Percentiles rank a stretch among this genome's conserved stretches.
Evolutionary conservation across 2,113 vertebrate species (phyloP).

Genomic region (Octodon degus): DNA sequence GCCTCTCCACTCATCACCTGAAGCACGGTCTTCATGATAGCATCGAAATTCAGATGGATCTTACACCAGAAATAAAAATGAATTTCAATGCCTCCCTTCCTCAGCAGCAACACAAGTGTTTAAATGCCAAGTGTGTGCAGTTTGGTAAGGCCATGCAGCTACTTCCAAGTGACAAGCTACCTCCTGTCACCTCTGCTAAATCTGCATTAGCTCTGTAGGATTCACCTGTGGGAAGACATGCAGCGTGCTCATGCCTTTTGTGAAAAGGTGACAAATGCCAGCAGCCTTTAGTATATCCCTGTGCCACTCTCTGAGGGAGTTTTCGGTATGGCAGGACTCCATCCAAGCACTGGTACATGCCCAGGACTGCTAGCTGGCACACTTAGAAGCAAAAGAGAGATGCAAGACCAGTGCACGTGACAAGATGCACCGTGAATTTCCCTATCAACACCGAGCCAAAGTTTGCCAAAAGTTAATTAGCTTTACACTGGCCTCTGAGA

Average conservation of each 20-base stretch:
- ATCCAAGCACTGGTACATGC: rapidly evolving
- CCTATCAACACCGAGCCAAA: neutral
- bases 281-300: neutral
- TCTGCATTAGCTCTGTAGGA: neutral
- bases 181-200: neutral
- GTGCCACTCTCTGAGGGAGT: neutral
- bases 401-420: neutral
- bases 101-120: neutral
- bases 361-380: neutral
- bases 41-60: slow-evolving; percentile 61
- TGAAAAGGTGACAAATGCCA: neutral
- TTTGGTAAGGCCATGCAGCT: rapidly evolving
- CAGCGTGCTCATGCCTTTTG: neutral
- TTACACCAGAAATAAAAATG: slow-evolving; percentile 56
- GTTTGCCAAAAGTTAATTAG: neutral
- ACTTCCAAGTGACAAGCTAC: neutral
- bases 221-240: neutral
- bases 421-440: neutral
- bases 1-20: slow-evolving; percentile 9
- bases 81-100: slow-evolving; percentile 60
- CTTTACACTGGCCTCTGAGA: neutral
- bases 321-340: neutral
- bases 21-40: slow-evolving; percentile 14
- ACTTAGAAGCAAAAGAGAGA: neutral
- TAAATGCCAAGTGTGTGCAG: neutral